A percentile compares a stretch with the other conserved stretches of the same genome.
phyloP scores from a whole-genome alignment of 2,888 invertebrate genomes.

The Apomyelois bistriatella region DNA sequence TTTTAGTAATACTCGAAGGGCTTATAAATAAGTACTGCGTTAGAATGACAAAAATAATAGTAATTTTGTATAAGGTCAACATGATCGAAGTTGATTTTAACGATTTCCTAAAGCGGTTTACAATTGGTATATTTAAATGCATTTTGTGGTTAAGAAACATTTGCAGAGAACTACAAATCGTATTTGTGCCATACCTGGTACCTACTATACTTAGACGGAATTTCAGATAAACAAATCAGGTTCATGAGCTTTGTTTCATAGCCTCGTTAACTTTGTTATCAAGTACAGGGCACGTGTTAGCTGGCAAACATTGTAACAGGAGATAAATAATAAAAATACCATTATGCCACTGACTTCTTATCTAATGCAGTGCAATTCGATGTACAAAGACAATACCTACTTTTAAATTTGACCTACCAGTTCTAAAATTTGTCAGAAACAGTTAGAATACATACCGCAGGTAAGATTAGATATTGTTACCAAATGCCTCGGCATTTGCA shows the following conservation, averaged over 20 bases:
- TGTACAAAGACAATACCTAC: not conserved
- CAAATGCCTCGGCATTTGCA: slow-evolving; percentile 17
- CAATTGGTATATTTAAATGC: slow-evolving; percentile 20
- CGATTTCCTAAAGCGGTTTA: slow-evolving; percentile 19
- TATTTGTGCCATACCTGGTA: not conserved
- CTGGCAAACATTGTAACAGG: slow-evolving; percentile 21
- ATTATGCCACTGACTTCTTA: slow-evolving; percentile 49
- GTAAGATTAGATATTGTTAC: slow-evolving; percentile 3
- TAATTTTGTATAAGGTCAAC: slow-evolving; percentile 15
- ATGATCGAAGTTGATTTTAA: slow-evolving; percentile 16
- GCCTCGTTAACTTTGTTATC: not conserved
- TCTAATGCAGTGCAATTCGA: slow-evolving; percentile 24
- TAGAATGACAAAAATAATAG: not conserved
- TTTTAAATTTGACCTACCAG: no score
- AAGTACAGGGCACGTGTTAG: slow-evolving; percentile 33
- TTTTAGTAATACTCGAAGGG: no score
- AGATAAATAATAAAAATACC: slow-evolving; percentile 30
- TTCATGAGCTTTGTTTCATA: not conserved
- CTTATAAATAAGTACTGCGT: not conserved
- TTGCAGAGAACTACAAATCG: slow-evolving; percentile 13
- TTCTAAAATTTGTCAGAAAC: no score
- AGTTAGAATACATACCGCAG: not conserved
- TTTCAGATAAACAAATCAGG: not conserved
- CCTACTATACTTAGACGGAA: no score
- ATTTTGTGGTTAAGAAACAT: slow-evolving; percentile 17